phyloP scores from a whole-genome alignment of 2,888 invertebrate genomes.

The Pterobdella sp. region DNA sequence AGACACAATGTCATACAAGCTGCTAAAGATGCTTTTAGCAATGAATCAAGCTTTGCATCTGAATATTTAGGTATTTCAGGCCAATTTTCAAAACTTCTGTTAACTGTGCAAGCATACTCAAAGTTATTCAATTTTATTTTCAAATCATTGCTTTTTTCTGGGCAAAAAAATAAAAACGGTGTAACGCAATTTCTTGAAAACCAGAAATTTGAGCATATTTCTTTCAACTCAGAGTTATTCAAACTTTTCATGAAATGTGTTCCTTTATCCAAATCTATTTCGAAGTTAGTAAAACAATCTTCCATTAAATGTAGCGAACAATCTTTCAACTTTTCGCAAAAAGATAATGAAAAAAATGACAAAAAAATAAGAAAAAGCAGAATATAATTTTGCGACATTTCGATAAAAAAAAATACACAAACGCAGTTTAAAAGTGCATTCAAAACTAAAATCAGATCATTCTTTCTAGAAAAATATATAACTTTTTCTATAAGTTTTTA shows the following conservation, averaged over 20 bases:
- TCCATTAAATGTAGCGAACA: constrained; percentile 2
- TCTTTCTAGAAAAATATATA: too few species aligned
- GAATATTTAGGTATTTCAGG: constrained; percentile 16
- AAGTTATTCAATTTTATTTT: constrained; percentile 11
- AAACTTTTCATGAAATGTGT: neutral
- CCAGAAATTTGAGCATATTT: constrained; percentile 21
- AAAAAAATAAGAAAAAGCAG: too few species aligned
- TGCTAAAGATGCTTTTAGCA: constrained; percentile 16
- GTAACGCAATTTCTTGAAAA: constrained; percentile 11
- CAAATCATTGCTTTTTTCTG: constrained; percentile 16
- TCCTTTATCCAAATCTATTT: neutral
- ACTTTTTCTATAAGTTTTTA: too few species aligned
- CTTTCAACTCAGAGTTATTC: neutral
- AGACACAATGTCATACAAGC: constrained; percentile 12
- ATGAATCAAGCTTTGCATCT: neutral
- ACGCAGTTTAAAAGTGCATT: too few species aligned
- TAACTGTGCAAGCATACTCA: constrained; percentile 24
- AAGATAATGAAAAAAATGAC: too few species aligned
- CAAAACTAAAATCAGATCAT: too few species aligned
- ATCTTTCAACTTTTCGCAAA: too few species aligned
- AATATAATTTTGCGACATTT: too few species aligned
- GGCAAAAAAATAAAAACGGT: constrained; percentile 21
- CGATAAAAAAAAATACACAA: too few species aligned
- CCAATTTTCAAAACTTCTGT: constrained; percentile 19
- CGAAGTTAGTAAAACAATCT: constrained; percentile 10